Conservation (phyloP, 2,113 vertebrate species). For the Dendropsophus ebraccatus region DNA sequence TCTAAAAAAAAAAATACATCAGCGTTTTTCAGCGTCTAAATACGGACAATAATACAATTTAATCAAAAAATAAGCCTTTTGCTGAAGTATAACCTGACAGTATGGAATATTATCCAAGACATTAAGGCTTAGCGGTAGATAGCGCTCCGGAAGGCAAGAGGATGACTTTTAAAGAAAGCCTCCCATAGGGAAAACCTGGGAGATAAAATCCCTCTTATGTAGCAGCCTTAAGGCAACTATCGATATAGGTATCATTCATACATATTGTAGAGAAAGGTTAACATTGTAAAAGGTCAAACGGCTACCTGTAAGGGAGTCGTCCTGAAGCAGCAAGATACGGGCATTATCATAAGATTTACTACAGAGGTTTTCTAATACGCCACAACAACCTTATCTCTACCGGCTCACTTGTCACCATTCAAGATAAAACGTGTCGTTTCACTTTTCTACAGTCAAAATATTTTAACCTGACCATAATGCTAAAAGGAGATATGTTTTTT, state of each 20-base stretch:
- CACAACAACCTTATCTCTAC: constrained; percentile 48
- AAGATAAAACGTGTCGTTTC: constrained; percentile 51
- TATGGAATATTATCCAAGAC: not conserved
- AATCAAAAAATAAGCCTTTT: not conserved
- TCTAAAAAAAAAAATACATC: not conserved
- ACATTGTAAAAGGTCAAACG: constrained; percentile 31
- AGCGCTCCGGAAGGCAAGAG: not conserved
- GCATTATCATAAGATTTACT: constrained; percentile 29
- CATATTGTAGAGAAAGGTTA: constrained; percentile 21
- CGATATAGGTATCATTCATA: constrained; percentile 42
- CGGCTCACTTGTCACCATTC: constrained; percentile 17
- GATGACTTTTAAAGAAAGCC: constrained; percentile 19
- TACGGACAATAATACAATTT: not conserved
- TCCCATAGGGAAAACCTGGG: constrained; percentile 6
- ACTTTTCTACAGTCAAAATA: constrained; percentile 39
- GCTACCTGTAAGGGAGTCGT: constrained; percentile 23
- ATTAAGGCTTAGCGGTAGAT: not conserved
- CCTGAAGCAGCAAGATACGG: constrained; percentile 24
- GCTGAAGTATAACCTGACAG: not conserved
- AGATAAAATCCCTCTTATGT: constrained; percentile 34
- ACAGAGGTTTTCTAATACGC: no score
- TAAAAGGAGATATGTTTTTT: not conserved
- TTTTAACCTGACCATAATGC: constrained; percentile 39
- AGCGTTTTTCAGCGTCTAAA: not conserved
- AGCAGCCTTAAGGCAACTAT: constrained; percentile 18